Evolutionary conservation across 2,888 invertebrate genomes (phyloP).

Genomic region (Orthosia gothica): DNA sequence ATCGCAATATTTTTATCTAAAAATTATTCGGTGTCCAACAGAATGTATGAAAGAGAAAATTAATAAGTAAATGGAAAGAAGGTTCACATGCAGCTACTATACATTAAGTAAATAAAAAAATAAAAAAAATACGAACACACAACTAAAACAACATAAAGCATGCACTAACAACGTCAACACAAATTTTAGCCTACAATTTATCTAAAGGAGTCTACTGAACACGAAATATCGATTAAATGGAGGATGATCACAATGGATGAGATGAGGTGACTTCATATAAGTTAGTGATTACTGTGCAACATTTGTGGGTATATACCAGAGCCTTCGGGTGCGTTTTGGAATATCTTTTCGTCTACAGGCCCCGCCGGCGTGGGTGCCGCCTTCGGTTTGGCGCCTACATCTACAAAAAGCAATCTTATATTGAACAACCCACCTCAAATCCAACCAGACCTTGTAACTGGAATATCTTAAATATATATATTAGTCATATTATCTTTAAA

Average conservation of each 20-base stretch:
- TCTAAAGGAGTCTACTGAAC: conserved; percentile 12
- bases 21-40: background rate
- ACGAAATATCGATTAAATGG: conserved; percentile 6
- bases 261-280: conserved; percentile 22
- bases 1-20: background rate
- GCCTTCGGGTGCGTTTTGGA: conserved; percentile 93
- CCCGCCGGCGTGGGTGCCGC: conserved; percentile 92
- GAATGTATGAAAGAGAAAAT: background rate
- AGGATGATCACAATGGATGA: conserved; percentile 3
- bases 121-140: background rate
- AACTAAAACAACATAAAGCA: conserved; percentile 19
- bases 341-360: conserved; percentile 92
- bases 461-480: conserved; percentile 18
- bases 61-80: background rate
- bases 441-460: conserved; percentile 35
- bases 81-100: conserved; percentile 19
- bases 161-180: conserved; percentile 33
- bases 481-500: no score
- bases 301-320: conserved; percentile 91
- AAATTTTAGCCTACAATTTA: background rate
- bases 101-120: background rate
- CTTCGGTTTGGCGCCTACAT: conserved; percentile 92
- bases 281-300: conserved; percentile 67
- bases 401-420: conserved; percentile 90
- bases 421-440: conserved; percentile 74